These are phyloP conservation scores for silkworm (Bombyx mori) DNA, from an alignment of 1,140 invertebrate genomes.

Conservation along the genomic window ASM3026992v2 NC_085119.1:3250001-3250500, in stretches of 20 bases:
- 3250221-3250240: slow-evolving; percentile 92
- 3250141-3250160: not conserved
- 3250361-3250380: slow-evolving; percentile 74
- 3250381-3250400: slow-evolving; percentile 77
- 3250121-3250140: not conserved
- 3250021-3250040: not conserved
- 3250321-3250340: slow-evolving; percentile 66
- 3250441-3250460: no score
- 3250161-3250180: slow-evolving; percentile 5
- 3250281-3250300: slow-evolving; percentile 78
- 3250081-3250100: no score
- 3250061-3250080: no score
- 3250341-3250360: slow-evolving; percentile 77
- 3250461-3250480: slow-evolving; percentile 3
- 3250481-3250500: slow-evolving; percentile 52
- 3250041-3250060: not conserved
- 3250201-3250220: slow-evolving; percentile 87
- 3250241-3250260: slow-evolving; percentile 86
- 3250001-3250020: not conserved
- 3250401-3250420: slow-evolving; percentile 61
- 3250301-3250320: slow-evolving; percentile 80
- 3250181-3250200: slow-evolving; percentile 75
- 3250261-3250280: slow-evolving; percentile 79
- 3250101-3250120: not conserved
- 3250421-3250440: not conserved